Evolutionary conservation across 92 coral and sea anemone species (phyloP), one percentile per base, ranked within the genome.

Genomic region (Porites divaricata): DNA sequence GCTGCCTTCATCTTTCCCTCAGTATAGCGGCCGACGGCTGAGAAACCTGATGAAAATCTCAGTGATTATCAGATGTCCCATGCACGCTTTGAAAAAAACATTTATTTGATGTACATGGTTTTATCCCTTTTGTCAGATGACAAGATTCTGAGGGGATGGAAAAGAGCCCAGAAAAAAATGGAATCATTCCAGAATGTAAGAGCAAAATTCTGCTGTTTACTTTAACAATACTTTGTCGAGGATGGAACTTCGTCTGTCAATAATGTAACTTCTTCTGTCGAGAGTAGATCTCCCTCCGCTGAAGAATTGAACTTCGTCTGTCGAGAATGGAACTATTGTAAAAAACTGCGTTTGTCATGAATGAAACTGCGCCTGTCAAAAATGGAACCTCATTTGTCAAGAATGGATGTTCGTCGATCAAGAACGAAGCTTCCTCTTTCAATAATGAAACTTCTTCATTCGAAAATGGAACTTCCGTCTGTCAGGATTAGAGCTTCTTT

Each of bases 161-260:
- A 75, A 66, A 88, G 75, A 72, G 87, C 89, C 13, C 89, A 91
- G 80, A 77, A 79, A 84, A 86, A 73, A 21, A 86, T 69, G 81
- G 86, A 81, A 63, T 61, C 80, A 4, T 86, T 90, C 16, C 74
- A 86, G 7, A 90, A 86, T 25, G 93, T 79, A 67, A 67, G 71
- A 67, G 24, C 2, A 67, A 67, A 11, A 10, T 67, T 67, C 45
- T 25, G 23, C 49, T 25, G 16, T 28, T 45, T 23, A 11, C 1
- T 10, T 23, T 22, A 15, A 28, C 14, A 23, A 11, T 67, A 22
- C 49, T n/a, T 67, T 69, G 19, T 48, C 73, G 9, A 70, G 50
- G 14, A 67, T 22, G 35, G 49, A 67, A 24, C 14, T 70, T 70
- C 26, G 19, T 70, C 17, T 19, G 23, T 51, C 25, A 48, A 70